Percentiles rank a stretch among this genome's conserved stretches.
phyloP scores from a whole-genome alignment of 2,797 vertebrate species.

The Pseudotriccus pelzelni region DNA sequence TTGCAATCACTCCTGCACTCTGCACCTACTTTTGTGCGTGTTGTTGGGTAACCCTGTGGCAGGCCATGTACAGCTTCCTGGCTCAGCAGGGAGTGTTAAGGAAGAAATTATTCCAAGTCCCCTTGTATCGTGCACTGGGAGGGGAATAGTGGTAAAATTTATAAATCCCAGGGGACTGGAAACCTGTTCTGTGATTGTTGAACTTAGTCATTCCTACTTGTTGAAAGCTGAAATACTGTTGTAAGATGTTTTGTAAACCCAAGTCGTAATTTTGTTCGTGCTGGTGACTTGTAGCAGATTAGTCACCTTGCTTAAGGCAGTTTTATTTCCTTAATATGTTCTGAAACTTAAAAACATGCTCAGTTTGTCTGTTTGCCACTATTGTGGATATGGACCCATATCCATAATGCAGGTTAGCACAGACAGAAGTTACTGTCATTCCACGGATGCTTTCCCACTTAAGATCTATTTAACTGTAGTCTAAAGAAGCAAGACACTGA shows the following conservation, averaged over 20 bases:
- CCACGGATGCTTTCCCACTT: not conserved
- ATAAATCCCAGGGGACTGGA: not conserved
- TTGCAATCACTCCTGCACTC: not conserved
- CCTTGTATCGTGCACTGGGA: not conserved
- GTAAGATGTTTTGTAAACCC: not conserved
- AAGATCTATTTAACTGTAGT: not conserved
- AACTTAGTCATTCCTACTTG: not conserved
- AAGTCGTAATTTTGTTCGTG: not conserved
- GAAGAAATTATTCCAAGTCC: not conserved
- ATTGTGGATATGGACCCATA: not conserved
- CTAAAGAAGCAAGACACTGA: not conserved
- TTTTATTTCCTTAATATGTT: not conserved
- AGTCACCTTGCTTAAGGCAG: not conserved
- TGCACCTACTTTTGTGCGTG: not conserved
- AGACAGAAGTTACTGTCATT: not conserved
- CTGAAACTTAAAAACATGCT: not conserved
- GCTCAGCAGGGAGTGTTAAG: not conserved
- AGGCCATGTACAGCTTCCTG: slow-evolving; percentile 10
- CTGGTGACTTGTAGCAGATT: not conserved
- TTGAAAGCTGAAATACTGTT: not conserved
- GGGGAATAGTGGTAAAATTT: not conserved
- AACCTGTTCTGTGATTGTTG: not conserved
- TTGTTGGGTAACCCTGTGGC: not conserved
- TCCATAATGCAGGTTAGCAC: not conserved
- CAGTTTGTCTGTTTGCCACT: not conserved